Evolutionary conservation across 2,113 vertebrate genomes (phyloP).

Genomic region (Coreoperca whiteheadi): DNA sequence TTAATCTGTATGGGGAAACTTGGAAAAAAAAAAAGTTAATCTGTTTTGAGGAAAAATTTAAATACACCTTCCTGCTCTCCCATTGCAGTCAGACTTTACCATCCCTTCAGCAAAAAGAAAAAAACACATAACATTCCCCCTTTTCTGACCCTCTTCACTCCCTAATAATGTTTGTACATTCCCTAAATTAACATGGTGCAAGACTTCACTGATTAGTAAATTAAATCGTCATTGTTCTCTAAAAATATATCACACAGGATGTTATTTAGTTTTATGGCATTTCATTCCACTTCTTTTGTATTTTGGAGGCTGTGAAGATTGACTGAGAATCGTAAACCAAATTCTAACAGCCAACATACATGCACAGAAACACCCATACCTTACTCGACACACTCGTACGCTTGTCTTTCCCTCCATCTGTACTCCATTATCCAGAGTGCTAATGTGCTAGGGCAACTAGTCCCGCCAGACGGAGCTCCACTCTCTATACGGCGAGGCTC

Average conservation of each 20-base stretch:
- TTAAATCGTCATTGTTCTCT: neutral
- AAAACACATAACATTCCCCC: neutral
- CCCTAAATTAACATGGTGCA: neutral
- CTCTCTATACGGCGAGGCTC: neutral
- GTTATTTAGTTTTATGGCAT: neutral
- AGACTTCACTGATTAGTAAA: neutral
- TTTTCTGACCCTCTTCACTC: neutral
- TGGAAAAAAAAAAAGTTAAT: neutral
- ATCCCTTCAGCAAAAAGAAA: neutral
- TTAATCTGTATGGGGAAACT: neutral
- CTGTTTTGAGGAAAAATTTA: no score
- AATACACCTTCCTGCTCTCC: neutral
- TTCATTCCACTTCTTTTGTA: neutral
- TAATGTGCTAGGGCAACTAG: slow-evolving; percentile 27
- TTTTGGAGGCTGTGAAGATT: neutral
- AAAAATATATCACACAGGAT: neutral
- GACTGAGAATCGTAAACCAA: neutral
- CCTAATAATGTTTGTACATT: neutral
- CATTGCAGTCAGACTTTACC: neutral
- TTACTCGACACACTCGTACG: neutral
- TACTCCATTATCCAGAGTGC: slow-evolving; percentile 39
- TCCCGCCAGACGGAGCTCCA: slow-evolving; percentile 1
- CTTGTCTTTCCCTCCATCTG: slow-evolving; percentile 51
- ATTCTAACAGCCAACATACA: neutral
- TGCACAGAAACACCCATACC: neutral